A percentile compares a stretch with the other conserved stretches of the same genome.
These are phyloP conservation scores for Polyodon spathula DNA, from an alignment of 2,113 vertebrate species.

Conservation along the genomic window DNA sequence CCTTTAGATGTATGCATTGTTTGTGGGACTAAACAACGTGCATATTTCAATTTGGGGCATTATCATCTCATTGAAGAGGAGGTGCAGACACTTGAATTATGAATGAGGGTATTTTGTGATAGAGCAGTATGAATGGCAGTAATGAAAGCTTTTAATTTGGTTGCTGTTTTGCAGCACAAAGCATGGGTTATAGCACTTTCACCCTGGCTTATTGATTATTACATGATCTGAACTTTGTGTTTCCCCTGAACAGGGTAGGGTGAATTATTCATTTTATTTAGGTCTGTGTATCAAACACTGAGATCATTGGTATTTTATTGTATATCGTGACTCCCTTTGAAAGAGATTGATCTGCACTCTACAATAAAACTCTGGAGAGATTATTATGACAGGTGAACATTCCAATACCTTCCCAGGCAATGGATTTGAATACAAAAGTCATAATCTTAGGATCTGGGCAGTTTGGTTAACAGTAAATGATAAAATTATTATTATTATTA, in stretches of 20 bases:
- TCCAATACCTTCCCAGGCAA: no score
- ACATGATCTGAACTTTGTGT: conserved; percentile 15
- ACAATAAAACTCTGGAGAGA: conserved; percentile 9
- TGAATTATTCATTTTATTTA: conserved; percentile 34
- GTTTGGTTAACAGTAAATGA: no score
- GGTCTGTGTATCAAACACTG: conserved; percentile 5
- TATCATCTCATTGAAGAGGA: conserved; percentile 13
- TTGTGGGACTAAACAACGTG: conserved; percentile 1
- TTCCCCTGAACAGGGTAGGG: conserved; percentile 25
- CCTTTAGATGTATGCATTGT: background rate
- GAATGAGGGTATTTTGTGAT: conserved; percentile 29
- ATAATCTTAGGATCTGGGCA: no score
- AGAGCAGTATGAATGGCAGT: conserved; percentile 15
- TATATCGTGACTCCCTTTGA: conserved; percentile 18
- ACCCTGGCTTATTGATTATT: conserved; percentile 19
- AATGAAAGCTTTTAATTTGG: conserved; percentile 14
- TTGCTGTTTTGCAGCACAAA: conserved; percentile 5
- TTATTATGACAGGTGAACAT: background rate
- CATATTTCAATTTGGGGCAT: background rate
- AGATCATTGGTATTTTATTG: conserved; percentile 17
- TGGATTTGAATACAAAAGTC: no score
- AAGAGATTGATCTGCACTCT: conserved; percentile 28
- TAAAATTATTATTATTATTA: no score
- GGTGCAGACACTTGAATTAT: conserved; percentile 24
- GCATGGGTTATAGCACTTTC: conserved; percentile 4